These are phyloP conservation scores for Vulpes lagopus DNA, from an alignment of 2,113 vertebrate species.

Conservation along the genomic window DNA sequence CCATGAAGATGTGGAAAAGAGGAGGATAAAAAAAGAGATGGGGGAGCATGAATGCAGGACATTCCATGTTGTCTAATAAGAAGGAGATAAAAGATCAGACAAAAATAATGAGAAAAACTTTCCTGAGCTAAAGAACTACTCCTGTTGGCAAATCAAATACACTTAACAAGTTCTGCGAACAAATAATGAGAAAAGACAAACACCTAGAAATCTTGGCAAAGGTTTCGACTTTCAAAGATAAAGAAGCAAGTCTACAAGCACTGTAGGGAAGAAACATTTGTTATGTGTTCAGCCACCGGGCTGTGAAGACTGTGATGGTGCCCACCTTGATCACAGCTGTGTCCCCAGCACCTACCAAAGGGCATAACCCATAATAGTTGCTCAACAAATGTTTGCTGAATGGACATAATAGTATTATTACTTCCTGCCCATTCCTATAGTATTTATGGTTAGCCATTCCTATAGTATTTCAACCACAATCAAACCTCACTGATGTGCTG, in stretches of 20 bases:
- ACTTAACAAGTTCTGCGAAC: background rate
- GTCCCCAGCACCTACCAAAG: background rate
- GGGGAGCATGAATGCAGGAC: background rate
- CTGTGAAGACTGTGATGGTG: rapidly evolving
- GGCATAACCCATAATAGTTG: background rate
- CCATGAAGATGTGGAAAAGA: background rate
- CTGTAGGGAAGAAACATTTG: background rate
- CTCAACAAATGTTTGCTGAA: background rate
- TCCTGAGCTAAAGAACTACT: background rate
- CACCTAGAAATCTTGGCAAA: background rate
- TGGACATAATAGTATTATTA: background rate
- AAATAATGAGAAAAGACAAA: background rate
- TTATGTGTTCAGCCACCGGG: too few relatives aligned
- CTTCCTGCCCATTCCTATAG: background rate
- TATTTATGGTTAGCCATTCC: background rate
- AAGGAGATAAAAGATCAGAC: background rate
- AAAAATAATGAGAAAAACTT: background rate
- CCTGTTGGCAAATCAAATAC: background rate
- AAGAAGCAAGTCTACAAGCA: background rate
- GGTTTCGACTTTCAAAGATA: background rate
- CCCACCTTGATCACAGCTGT: background rate
- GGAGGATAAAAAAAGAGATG: background rate
- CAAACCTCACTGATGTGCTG: background rate
- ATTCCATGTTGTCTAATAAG: background rate
- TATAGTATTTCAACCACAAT: background rate